A percentile compares a stretch with the other conserved stretches of the same genome.
These are phyloP conservation scores for Polietes domitor DNA, from an alignment of 2,888 invertebrate species.

Conservation along the genomic window DNA sequence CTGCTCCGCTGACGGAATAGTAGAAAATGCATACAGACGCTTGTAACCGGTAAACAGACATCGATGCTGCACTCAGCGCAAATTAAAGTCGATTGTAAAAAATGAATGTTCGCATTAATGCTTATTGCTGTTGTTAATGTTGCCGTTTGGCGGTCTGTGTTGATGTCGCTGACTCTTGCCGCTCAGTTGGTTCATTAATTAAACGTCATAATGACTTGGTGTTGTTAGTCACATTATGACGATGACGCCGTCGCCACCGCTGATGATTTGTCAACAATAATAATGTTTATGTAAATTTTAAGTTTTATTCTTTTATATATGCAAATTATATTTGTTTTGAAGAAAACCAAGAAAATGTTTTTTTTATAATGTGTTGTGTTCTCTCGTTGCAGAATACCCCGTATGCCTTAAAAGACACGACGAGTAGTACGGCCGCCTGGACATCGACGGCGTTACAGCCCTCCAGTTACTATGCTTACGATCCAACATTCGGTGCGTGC, in stretches of 20 bases:
- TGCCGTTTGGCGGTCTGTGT: neutral
- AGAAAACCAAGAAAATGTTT: neutral
- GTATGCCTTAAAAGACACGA: conserved; percentile 91
- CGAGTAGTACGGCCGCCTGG: conserved; percentile 93
- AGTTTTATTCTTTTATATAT: conserved; percentile 30
- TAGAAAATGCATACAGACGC: too few species aligned
- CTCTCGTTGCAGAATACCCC: conserved; percentile 90
- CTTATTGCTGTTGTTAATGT: conserved; percentile 41
- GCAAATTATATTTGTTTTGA: conserved; percentile 46
- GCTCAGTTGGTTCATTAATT: conserved; percentile 53
- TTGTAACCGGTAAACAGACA: too few species aligned
- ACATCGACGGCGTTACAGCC: conserved; percentile 94
- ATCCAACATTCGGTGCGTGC: conserved; percentile 92
- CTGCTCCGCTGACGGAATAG: too few species aligned
- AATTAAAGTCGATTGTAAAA: conserved; percentile 60
- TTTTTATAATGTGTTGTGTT: neutral
- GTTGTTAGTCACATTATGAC: conserved; percentile 33
- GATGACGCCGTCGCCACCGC: neutral
- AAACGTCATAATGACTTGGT: conserved; percentile 55
- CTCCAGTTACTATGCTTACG: conserved; percentile 95
- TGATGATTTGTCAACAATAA: conserved; percentile 60
- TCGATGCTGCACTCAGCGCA: conserved; percentile 36
- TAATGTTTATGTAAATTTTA: conserved; percentile 15
- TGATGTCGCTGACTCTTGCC: neutral
- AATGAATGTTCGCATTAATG: conserved; percentile 61